Conservation (phyloP, 2,797 vertebrate genomes). For the Neosilurus hyrtlii region DNA sequence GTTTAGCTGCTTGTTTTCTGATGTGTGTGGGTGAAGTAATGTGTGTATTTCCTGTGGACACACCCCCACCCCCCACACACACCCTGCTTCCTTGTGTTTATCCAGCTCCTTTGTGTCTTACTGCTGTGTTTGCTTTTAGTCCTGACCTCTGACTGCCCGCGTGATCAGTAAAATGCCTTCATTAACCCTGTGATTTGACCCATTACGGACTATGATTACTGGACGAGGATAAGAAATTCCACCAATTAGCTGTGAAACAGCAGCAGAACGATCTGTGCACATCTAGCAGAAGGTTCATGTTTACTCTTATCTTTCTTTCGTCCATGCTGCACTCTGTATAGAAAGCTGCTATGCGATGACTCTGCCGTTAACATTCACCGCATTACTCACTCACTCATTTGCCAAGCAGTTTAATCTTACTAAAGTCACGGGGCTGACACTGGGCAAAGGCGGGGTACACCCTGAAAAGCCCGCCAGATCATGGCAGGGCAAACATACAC, state of each 20-base stretch:
- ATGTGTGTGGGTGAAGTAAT: neutral
- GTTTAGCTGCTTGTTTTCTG: neutral
- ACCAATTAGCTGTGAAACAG: conserved; percentile 17
- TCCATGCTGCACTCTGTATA: neutral
- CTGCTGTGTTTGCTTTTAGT: neutral
- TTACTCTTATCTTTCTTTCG: neutral
- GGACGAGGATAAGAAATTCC: neutral
- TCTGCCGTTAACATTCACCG: neutral
- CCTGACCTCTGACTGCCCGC: neutral
- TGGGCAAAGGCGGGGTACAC: too few relatives aligned
- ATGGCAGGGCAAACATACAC: too few relatives aligned
- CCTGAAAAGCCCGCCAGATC: too few relatives aligned
- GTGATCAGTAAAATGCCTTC: conserved; percentile 5
- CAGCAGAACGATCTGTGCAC: neutral
- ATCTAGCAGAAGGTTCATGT: neutral
- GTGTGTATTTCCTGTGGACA: neutral
- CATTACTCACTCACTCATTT: too few relatives aligned
- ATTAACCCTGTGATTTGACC: conserved; percentile 19
- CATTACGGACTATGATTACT: neutral
- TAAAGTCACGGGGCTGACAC: too few relatives aligned
- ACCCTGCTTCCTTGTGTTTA: neutral
- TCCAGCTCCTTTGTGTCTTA: neutral
- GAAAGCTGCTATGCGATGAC: neutral
- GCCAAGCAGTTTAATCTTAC: too few relatives aligned
- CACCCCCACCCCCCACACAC: too few relatives aligned